A percentile compares a stretch with the other conserved stretches of the same genome.
Evolutionary conservation across 2,113 vertebrate species (phyloP).

Genomic region (Petrocephalus microphthalmus): DNA sequence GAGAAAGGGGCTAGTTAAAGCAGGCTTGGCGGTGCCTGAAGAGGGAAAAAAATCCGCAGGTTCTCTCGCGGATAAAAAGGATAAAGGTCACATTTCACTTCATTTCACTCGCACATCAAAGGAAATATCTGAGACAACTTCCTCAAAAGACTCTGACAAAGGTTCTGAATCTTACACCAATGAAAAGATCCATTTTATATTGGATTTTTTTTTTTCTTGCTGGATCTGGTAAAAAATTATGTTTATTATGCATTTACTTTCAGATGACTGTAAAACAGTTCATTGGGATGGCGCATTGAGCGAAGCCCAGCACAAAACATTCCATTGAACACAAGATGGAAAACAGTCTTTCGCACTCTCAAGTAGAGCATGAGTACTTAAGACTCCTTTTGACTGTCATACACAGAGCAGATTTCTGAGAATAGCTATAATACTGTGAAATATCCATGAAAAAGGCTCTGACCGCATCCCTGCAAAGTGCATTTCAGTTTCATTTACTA

Average conservation of each 20-base stretch:
- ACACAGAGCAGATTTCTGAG: not conserved
- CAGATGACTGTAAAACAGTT: not conserved
- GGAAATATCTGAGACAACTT: not conserved
- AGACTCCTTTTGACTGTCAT: not conserved
- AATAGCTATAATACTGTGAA: not conserved
- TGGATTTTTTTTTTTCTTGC: not conserved
- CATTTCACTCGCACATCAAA: slow-evolving; percentile 11
- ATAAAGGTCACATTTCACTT: slow-evolving; percentile 15
- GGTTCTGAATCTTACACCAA: not conserved
- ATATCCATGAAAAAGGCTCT: not conserved
- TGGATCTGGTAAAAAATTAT: not conserved
- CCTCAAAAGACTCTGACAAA: slow-evolving; percentile 3
- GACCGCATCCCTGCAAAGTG: not conserved
- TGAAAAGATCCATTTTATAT: not conserved
- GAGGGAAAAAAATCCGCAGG: not conserved
- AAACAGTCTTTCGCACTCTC: not conserved
- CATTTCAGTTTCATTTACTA: not conserved
- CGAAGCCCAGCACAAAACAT: not conserved
- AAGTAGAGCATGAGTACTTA: not conserved
- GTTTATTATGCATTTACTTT: not conserved
- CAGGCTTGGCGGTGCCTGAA: not conserved
- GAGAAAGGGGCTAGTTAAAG: slow-evolving; percentile 30
- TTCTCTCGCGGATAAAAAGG: slow-evolving; percentile 1
- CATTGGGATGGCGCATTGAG: not conserved
- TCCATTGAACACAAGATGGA: not conserved